A percentile compares a stretch with the other conserved stretches of the same genome.
These are phyloP conservation scores for Calypte anna DNA, from an alignment of 2,113 vertebrate genomes.

Conservation along the genomic window DNA sequence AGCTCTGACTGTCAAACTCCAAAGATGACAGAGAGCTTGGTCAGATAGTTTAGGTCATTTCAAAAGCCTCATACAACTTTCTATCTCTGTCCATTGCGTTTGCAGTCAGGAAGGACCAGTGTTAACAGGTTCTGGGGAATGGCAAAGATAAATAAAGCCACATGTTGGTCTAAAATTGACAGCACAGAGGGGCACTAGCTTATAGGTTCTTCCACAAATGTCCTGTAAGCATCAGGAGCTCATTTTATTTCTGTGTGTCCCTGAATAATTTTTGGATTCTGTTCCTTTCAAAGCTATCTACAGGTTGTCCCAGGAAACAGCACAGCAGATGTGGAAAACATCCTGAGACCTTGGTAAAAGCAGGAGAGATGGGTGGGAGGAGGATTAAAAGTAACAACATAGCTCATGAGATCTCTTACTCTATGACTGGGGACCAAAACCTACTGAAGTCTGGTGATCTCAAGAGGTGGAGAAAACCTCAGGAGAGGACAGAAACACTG, in stretches of 20 bases:
- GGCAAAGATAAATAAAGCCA: background rate
- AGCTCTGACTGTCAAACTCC: background rate
- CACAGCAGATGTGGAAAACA: background rate
- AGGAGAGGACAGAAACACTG: fast-evolving
- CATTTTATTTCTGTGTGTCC: background rate
- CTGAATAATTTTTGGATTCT: background rate
- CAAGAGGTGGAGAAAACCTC: background rate
- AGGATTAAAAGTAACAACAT: background rate
- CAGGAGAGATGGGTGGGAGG: background rate
- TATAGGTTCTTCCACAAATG: background rate
- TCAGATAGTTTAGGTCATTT: background rate
- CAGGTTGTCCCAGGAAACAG: background rate
- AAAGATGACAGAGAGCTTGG: background rate
- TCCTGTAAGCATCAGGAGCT: background rate
- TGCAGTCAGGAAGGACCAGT: background rate
- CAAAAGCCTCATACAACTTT: background rate
- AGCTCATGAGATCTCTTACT: background rate
- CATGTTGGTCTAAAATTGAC: background rate
- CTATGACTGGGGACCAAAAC: background rate
- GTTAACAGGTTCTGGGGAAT: background rate
- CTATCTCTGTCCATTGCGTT: background rate
- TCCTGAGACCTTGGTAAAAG: background rate
- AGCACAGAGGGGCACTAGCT: background rate
- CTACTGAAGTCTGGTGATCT: background rate
- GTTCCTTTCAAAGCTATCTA: background rate